A percentile compares a stretch with the other conserved stretches of the same genome.
Conservation (phyloP, 1,140 invertebrate species). For the Phenacoccus solenopsis region DNA sequence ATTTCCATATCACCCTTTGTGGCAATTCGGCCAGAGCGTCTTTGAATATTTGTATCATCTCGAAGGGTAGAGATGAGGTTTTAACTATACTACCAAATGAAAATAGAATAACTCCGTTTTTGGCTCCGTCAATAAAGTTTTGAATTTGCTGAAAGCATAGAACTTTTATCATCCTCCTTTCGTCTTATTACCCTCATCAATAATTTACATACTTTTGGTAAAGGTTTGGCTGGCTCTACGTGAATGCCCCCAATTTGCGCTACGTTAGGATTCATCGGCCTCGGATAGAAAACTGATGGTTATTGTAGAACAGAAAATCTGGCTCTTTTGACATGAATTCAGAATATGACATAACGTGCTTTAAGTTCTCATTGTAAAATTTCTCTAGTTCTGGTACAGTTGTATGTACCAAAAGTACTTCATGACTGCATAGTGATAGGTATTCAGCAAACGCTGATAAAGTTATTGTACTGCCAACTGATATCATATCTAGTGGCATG, state of each 20-base stretch:
- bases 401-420: neutral
- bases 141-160: conserved; percentile 26
- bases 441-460: neutral
- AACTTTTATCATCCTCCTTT: neutral
- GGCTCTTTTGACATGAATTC: neutral
- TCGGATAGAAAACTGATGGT: conserved; percentile 29
- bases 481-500: neutral
- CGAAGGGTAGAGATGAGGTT: neutral
- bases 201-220: conserved; percentile 38
- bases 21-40: neutral
- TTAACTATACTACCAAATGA: neutral
- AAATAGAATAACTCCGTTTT: conserved; percentile 34
- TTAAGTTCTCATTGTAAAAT: neutral
- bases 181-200: conserved; percentile 31
- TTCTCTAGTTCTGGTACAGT: neutral
- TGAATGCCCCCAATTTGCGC: conserved; percentile 37
- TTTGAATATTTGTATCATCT: neutral
- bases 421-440: neutral
- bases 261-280: conserved; percentile 32
- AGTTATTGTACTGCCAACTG: neutral
- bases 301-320: conserved; percentile 25
- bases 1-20: conserved; percentile 46
- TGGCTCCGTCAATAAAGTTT: conserved; percentile 28
- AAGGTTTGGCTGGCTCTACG: conserved; percentile 37
- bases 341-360: neutral